These are phyloP conservation scores for Drosophila mojavensis DNA, from an alignment of 1,140 invertebrate genomes.

Conservation along the genomic window DNA sequence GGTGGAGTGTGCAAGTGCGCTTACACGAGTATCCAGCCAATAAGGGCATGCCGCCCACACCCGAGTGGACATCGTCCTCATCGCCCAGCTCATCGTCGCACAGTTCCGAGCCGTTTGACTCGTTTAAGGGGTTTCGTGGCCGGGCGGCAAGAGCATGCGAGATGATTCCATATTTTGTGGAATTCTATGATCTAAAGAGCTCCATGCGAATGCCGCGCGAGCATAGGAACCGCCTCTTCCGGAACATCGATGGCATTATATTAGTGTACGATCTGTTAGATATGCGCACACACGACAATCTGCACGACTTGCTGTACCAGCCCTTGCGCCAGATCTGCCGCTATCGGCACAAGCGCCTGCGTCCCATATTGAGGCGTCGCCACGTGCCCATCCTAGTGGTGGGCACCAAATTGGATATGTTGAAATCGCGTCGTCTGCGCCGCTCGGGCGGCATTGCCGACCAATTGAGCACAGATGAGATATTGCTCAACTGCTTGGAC, in stretches of 20 bases:
- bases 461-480: slow-evolving; percentile 55
- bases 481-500: slow-evolving; percentile 55
- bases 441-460: slow-evolving; percentile 42
- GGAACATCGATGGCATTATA: slow-evolving; percentile 60
- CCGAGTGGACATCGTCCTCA: slow-evolving; percentile 53
- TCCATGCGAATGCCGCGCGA: slow-evolving; percentile 24
- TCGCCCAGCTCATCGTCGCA: slow-evolving; percentile 4
- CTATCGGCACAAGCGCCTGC: slow-evolving; percentile 36
- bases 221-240: slow-evolving; percentile 40
- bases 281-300: slow-evolving; percentile 49
- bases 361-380: slow-evolving; percentile 29
- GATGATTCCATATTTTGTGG: slow-evolving; percentile 57
- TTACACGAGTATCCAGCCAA: slow-evolving; percentile 49
- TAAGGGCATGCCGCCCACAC: slow-evolving; percentile 37
- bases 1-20: slow-evolving; percentile 59
- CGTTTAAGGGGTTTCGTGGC: not conserved
- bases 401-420: slow-evolving; percentile 55
- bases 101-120: slow-evolving; percentile 3
- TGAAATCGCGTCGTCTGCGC: slow-evolving; percentile 23
- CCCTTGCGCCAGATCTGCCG: slow-evolving; percentile 48
- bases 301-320: slow-evolving; percentile 63
- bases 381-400: slow-evolving; percentile 64
- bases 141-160: not conserved
- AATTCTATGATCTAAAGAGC: slow-evolving; percentile 59
- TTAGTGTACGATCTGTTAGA: slow-evolving; percentile 55